Conservation (phyloP, 1,140 invertebrate genomes). For the Drosophila jambulina region DNA sequence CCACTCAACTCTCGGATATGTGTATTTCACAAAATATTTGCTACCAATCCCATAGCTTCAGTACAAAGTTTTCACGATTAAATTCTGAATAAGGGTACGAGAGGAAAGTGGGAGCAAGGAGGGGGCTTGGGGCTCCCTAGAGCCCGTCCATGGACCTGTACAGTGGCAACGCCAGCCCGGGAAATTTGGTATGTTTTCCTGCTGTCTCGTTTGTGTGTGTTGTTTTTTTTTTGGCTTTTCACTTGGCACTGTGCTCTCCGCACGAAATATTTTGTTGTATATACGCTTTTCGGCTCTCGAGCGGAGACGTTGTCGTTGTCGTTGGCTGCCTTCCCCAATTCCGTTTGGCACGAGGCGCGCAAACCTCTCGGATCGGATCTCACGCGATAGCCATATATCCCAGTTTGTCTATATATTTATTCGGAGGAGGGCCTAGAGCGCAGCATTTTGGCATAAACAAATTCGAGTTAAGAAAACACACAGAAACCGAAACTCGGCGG, state of each 20-base stretch:
- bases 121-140: not conserved
- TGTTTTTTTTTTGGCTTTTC: conserved; percentile 33
- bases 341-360: conserved; percentile 69
- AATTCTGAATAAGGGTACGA: not conserved
- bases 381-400: conserved; percentile 32
- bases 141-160: conserved; percentile 31
- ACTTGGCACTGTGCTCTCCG: conserved; percentile 45
- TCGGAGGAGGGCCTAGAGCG: conserved; percentile 5
- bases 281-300: conserved; percentile 81
- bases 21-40: not conserved
- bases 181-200: conserved; percentile 79
- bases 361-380: conserved; percentile 48
- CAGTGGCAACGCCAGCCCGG: conserved; percentile 67
- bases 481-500: not conserved
- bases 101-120: not conserved
- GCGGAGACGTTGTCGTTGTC: conserved; percentile 70
- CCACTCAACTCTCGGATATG: not conserved
- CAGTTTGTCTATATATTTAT: conserved; percentile 21
- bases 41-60: not conserved
- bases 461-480: conserved; percentile 21
- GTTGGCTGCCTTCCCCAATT: conserved; percentile 65
- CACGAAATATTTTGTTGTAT: conserved; percentile 76
- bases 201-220: conserved; percentile 22
- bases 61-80: not conserved
- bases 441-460: conserved; percentile 22